Percentiles rank a stretch among this genome's conserved stretches.
These are phyloP conservation scores for Paramormyrops hopkinsi DNA, from an alignment of 2,797 vertebrate species.

Conservation along the genomic window DNA sequence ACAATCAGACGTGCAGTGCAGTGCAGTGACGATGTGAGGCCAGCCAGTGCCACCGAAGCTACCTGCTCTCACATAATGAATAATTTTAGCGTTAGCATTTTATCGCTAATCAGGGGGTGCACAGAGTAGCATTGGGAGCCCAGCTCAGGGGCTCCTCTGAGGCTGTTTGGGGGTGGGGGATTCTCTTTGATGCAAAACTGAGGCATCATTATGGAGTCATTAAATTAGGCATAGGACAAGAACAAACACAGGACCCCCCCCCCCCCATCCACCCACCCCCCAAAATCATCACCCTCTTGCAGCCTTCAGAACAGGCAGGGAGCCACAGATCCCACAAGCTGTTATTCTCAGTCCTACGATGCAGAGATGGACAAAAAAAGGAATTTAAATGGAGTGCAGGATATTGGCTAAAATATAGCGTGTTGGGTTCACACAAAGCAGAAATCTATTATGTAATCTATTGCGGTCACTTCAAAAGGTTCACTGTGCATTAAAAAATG, in stretches of 20 bases:
- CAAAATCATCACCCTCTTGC: constrained; percentile 5
- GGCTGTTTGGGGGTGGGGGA: neutral
- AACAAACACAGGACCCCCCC: neutral
- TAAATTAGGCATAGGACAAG: neutral
- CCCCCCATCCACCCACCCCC: neutral
- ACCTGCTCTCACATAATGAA: neutral
- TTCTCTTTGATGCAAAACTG: neutral
- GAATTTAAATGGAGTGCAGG: constrained; percentile 37
- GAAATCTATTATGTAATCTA: constrained; percentile 87
- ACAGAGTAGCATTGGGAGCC: neutral
- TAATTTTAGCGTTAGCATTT: neutral
- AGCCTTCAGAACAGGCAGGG: constrained; percentile 9
- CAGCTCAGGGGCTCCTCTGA: neutral
- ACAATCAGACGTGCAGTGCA: neutral
- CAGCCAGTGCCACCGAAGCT: neutral
- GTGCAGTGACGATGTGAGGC: neutral
- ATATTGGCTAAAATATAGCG: constrained; percentile 39
- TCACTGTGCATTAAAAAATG: constrained; percentile 85
- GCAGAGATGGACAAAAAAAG: constrained; percentile 9
- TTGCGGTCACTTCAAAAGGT: constrained; percentile 83
- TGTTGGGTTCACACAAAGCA: constrained; percentile 61
- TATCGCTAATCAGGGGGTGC: neutral
- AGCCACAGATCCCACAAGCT: neutral
- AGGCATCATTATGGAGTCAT: constrained; percentile 2
- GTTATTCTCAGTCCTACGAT: neutral